Evolutionary conservation across 2,797 vertebrate species (phyloP), one percentile per base, ranked within the genome.

Genomic region (Microchirus variegatus): DNA sequence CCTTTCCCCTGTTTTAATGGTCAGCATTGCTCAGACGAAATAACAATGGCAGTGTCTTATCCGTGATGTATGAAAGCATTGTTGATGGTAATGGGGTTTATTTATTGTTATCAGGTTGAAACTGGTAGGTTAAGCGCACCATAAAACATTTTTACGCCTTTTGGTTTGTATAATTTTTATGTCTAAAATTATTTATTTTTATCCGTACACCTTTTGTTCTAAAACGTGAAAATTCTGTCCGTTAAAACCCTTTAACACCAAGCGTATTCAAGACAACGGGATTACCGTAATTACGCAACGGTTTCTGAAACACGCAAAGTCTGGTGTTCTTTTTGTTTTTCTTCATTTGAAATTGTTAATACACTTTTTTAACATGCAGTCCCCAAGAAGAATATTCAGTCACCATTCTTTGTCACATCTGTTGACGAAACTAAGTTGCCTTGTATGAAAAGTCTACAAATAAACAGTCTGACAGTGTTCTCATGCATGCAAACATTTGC

Each of bases 381-480:
- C n/a, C n/a, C 51, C 51, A 41, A 41, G 19, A 31, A 31, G 31
- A 31, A 31, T 5, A 31, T 31, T 53, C 17, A 47, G 37, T 63
- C 52, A 54, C 14, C 22, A 43, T 48, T 17, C 13, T 19, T 7
- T 36, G 42, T 55, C 41, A 48, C 9, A 18, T 36, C 31, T 35
- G 45, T 9, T 0, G n/a, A 13, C n/a, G 9, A 52, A 45, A 57
- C 18, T 57, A 42, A 35, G 18, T 36, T 17, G 19, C 35, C 48
- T 44, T 10, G 5, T 22, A 44, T 70, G 36, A 48, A 41, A 61
- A 53, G 16, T 61, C 5, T 22, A 53, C 26, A 31, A 62, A 58
- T 50, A 70, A 74, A 53, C 43, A 14, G 12, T 48, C 48, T 67
- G 38, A 51, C 64, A 42, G 56, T 48, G 60, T 43, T 17, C 62